Evolutionary conservation across 2,888 invertebrate genomes (phyloP), one percentile per base, ranked within the genome.

Genomic region (Hipparchia semele): DNA sequence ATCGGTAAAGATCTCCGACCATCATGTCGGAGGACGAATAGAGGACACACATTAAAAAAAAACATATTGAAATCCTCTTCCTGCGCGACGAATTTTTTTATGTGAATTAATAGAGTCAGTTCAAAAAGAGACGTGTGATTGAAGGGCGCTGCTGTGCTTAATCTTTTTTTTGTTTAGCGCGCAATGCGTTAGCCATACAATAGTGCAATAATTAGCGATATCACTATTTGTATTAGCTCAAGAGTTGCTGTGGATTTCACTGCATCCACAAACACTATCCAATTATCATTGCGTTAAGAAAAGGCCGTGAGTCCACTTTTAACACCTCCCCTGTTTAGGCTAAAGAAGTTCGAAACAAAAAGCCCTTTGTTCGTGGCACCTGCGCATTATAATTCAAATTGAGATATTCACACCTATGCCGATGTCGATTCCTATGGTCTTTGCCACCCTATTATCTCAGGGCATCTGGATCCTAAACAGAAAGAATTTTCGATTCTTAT

Each of bases 271-370:
- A 80, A 80, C 81, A 79, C 80, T 76, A 73, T 75, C 77, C 80
- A 82, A 82, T 82, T 82, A 82, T 77, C 82, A 72, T 76, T 66
- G 75, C 71, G 79, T 76, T 81, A 81, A 80, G 78, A 80, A 72
- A 78, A 75, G 71, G 73, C 79, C 77, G 82, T 79, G 81, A 79
- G 78, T 72, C 73, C 68, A 71, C 77, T 71, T 77, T 82, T 82
- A 82, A 75, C 82, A 82, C 82, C 80, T 80, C 76, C 76, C 80
- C 76, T 79, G 79, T 2, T 80, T 80, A 80, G 80, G 77, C 75
- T 75, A 80, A 80, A 78, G 79, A 76, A 77, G 77, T 77, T 78
- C 74, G 75, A 79, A 79, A 82, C 82, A 82, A 83, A 80, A 83
- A 79, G 77, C 77, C 77, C 77, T 79, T 83, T 83, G 83, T 83